Conservation (phyloP, 1,140 invertebrate genomes). For the Drosophila willistoni region DNA sequence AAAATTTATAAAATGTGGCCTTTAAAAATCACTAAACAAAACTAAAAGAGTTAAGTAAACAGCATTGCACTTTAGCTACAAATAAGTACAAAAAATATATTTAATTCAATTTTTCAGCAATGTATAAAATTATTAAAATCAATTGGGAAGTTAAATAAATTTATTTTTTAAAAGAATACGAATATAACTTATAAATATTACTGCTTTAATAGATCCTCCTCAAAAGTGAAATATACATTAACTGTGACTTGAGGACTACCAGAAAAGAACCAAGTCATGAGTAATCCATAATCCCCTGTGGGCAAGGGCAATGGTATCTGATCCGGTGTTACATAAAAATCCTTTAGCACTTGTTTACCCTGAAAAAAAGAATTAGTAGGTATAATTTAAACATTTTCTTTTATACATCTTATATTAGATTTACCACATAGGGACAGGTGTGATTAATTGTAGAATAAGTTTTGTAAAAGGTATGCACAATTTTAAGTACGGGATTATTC, state of each 20-base stretch:
- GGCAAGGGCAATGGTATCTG: conserved; percentile 5
- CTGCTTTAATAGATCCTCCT: background rate
- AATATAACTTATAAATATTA: background rate
- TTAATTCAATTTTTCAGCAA: too few species aligned
- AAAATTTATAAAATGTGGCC: too few species aligned
- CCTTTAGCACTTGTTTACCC: conserved; percentile 7
- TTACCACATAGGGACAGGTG: conserved; percentile 11
- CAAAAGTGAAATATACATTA: background rate
- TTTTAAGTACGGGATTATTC: background rate
- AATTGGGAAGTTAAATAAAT: too few species aligned
- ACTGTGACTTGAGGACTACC: too few species aligned
- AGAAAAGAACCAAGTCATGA: conserved; percentile 11
- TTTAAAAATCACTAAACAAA: too few species aligned
- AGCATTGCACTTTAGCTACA: too few species aligned
- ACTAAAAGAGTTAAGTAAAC: too few species aligned
- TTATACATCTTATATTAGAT: background rate
- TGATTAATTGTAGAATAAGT: background rate
- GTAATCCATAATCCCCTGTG: conserved; percentile 11
- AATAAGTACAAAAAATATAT: too few species aligned
- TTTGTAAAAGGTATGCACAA: too few species aligned
- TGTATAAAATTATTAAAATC: too few species aligned
- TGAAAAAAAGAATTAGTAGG: background rate
- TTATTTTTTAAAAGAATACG: too few species aligned
- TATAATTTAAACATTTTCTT: too few species aligned
- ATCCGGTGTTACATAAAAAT: conserved; percentile 1